Base-by-base conservation (phyloP, 2,888 invertebrate genomes). In the Parapristionchus giblindavisi region DNA sequence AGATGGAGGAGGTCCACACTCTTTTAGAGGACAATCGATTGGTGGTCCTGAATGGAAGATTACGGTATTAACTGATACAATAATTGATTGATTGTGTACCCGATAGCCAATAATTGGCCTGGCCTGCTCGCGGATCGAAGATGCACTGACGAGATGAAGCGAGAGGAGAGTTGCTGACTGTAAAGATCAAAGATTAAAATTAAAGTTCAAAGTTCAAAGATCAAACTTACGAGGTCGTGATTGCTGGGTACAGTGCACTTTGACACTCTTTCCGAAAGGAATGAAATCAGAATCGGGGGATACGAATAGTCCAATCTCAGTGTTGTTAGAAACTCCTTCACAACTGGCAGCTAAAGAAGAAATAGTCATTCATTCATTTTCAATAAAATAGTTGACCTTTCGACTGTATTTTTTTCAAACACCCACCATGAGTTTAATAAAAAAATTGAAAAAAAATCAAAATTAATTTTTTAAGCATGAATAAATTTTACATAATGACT, bases 131-230 rank as follows among this genome's bases (percentile, higher is more conserved):
- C 0, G 96, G 96, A 89, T 96, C 95, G 87, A 95, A 96, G 34
- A 95, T 96, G 89, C 97, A 97, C 88, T 97, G 96, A 77, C 96
- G 92, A 89, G 95, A 95, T 1, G 92, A 91, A 8, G 95, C 92
- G 3, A 94, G 93, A 0, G 93, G 91, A 1, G 95, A 94, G 85
- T 93, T 92, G 80, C 94, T 91, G 6, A 60, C 77, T 76, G 58
- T 14, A 68, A 43, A 58, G n/a, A 4, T 21, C 21, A 95, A 54
- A 71, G 56, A 34, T 32, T 3, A 61, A 32, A 11, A 71, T 29
- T 6, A 3, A 63, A 2, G 75, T 72, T 3, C 5, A 51, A n/a
- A 21, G n/a, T 51, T 51, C 51, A n/a, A 21, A 21, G 2, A 14
- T 56, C n/a, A 24, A 38, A 66, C 74, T 74, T 63, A 63, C 78